Percentiles rank a stretch among this genome's conserved stretches.
These are phyloP conservation scores for Octomys mimax DNA, from an alignment of 2,797 vertebrate species.

Conservation along the genomic window DNA sequence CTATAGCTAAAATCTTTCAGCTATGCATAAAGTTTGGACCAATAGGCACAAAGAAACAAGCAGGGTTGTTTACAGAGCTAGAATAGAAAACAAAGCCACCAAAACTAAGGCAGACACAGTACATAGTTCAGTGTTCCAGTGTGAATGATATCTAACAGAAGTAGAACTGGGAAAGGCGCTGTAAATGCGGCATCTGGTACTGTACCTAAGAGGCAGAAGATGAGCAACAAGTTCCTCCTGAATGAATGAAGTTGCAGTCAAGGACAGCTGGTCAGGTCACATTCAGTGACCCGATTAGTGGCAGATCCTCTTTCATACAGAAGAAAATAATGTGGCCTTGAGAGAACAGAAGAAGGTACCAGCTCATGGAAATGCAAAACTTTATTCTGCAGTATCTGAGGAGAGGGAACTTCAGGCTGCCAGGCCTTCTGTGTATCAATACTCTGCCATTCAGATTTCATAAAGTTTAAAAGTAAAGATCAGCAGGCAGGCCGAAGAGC, in stretches of 20 bases:
- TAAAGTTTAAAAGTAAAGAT: neutral
- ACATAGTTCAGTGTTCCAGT: neutral
- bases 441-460: neutral
- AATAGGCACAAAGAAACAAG: neutral
- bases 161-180: neutral
- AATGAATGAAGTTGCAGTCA: neutral
- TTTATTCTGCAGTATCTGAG: neutral
- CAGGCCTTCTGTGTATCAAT: neutral
- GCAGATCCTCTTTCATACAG: neutral
- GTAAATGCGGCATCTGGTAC: accelerated
- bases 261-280: neutral
- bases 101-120: neutral
- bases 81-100: neutral
- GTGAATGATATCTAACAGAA: neutral
- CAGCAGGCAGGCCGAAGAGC: neutral
- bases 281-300: neutral
- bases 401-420: neutral
- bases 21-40: neutral
- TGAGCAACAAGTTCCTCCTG: neutral
- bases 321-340: neutral
- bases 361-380: neutral
- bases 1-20: neutral
- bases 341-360: neutral
- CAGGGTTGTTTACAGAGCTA: neutral
- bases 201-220: neutral